A percentile compares a stretch with the other conserved stretches of the same genome.
phyloP scores from a whole-genome alignment of 1,140 invertebrate genomes.

The Zaprionus taronus region DNA sequence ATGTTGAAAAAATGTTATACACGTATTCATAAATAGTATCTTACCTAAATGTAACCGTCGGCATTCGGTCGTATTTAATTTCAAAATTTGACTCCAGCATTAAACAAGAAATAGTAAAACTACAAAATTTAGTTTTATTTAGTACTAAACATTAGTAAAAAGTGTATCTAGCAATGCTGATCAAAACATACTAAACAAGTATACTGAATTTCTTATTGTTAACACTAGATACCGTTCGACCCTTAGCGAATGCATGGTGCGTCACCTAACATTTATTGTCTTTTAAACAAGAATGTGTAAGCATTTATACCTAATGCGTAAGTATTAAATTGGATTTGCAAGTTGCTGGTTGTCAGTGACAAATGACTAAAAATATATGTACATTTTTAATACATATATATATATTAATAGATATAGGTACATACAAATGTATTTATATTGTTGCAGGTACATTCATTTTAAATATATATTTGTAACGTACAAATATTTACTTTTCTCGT shows the following conservation, averaged over 20 bases:
- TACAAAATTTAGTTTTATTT: background rate
- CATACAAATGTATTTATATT: no score
- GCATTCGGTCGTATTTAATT: slow-evolving; percentile 60
- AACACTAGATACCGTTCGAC: slow-evolving; percentile 12
- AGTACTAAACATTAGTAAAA: background rate
- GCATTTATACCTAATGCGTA: slow-evolving; percentile 40
- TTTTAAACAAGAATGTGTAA: slow-evolving; percentile 13
- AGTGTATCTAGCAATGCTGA: slow-evolving; percentile 20
- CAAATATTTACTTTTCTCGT: no score
- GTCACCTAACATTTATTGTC: slow-evolving; percentile 8
- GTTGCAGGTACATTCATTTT: no score
- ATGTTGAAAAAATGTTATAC: background rate
- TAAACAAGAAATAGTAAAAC: slow-evolving; percentile 13
- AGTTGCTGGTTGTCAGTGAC: slow-evolving; percentile 32
- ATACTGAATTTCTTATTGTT: slow-evolving; percentile 30
- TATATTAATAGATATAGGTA: no score
- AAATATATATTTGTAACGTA: no score
- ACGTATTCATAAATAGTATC: background rate
- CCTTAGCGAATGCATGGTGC: slow-evolving; percentile 11
- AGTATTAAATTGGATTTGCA: slow-evolving; percentile 43
- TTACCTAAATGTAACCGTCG: slow-evolving; percentile 66
- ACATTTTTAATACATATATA: no score
- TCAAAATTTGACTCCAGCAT: slow-evolving; percentile 37
- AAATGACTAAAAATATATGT: slow-evolving; percentile 28
- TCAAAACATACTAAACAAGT: slow-evolving; percentile 40